Evolutionary conservation across 2,888 invertebrate genomes (phyloP).

Genomic region (Drosophila vallismaia): DNA sequence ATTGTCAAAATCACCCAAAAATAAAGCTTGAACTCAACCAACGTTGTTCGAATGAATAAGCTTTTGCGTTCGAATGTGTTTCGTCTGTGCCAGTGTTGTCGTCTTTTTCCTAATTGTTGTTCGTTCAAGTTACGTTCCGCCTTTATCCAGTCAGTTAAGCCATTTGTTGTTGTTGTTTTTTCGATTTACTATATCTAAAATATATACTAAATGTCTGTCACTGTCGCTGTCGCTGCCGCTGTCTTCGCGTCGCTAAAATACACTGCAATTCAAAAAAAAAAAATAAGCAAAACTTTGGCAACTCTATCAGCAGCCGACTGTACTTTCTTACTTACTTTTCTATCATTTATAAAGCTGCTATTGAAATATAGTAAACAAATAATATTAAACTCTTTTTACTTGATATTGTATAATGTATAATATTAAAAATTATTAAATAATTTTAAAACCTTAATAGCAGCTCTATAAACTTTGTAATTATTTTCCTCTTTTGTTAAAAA

Average conservation of each 20-base stretch:
- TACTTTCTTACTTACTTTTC: slow-evolving; percentile 32
- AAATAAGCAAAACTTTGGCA: slow-evolving; percentile 44
- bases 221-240: slow-evolving; percentile 70
- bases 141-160: slow-evolving; percentile 35
- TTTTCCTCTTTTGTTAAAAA: slow-evolving; percentile 15
- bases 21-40: slow-evolving; percentile 18
- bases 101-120: slow-evolving; percentile 62
- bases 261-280: slow-evolving; percentile 46
- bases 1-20: slow-evolving; percentile 19
- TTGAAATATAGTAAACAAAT: neutral
- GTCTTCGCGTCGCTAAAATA: slow-evolving; percentile 37
- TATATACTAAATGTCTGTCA: slow-evolving; percentile 64
- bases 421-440: no score
- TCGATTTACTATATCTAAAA: slow-evolving; percentile 40
- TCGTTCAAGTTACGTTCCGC: slow-evolving; percentile 59
- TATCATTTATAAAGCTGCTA: slow-evolving; percentile 4
- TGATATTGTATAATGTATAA: no score
- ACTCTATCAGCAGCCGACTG: slow-evolving; percentile 42
- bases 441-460: slow-evolving; percentile 9
- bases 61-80: slow-evolving; percentile 43
- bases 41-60: slow-evolving; percentile 20
- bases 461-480: slow-evolving; percentile 16
- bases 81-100: slow-evolving; percentile 67
- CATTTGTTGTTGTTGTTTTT: slow-evolving; percentile 75
- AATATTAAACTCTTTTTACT: no score